These are phyloP conservation scores for Temnothorax longispinosus DNA, from an alignment of 1,140 invertebrate species.

Conservation along the genomic window DNA sequence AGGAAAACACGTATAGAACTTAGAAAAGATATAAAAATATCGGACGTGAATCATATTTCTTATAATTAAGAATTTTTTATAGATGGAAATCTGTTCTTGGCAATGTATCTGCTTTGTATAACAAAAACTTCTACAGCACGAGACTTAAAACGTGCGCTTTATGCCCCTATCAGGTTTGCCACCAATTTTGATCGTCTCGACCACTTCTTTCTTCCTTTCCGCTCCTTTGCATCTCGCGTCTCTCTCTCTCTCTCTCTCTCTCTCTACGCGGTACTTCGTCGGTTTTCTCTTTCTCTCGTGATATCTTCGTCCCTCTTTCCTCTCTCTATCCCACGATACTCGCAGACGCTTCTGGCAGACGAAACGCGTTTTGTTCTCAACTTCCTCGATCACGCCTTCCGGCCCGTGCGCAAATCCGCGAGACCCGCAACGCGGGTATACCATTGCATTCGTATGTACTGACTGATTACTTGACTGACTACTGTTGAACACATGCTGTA, in stretches of 20 bases:
- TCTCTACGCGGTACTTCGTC: constrained; percentile 36
- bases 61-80: neutral
- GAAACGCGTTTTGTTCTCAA: constrained; percentile 77
- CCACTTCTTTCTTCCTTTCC: constrained; percentile 12
- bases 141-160: neutral
- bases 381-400: constrained; percentile 72
- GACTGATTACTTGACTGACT: neutral
- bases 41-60: neutral
- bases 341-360: constrained; percentile 72
- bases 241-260: constrained; percentile 39
- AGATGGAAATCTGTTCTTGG: neutral
- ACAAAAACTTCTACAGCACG: neutral
- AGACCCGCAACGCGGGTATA: neutral
- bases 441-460: neutral
- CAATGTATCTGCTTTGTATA: neutral
- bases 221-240: neutral
- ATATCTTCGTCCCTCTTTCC: constrained; percentile 18
- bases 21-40: neutral
- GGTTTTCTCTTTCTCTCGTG: constrained; percentile 55
- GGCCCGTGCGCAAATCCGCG: constrained; percentile 17
- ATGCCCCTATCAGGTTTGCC: constrained; percentile 22
- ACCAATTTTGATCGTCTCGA: constrained; percentile 7
- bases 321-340: constrained; percentile 53
- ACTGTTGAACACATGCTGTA: neutral
- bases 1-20: neutral